A percentile compares a stretch with the other conserved stretches of the same genome.
phyloP scores from a whole-genome alignment of 2,113 vertebrate species.

The Syngnathus floridae region DNA sequence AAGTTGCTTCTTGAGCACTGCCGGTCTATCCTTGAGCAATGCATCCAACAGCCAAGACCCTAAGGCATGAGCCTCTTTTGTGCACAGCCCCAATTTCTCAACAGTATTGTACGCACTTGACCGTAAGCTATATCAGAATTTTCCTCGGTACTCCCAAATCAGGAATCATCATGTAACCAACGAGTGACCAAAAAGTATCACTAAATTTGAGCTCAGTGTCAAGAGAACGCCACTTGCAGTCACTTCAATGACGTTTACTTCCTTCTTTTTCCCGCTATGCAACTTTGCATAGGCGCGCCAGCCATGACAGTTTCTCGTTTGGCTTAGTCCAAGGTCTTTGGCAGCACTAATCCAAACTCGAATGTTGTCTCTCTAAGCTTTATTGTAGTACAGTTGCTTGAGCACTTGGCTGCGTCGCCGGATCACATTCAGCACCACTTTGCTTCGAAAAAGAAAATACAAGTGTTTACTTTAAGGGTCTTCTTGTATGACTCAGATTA shows the following conservation, averaged over 20 bases:
- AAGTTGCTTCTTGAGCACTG: neutral
- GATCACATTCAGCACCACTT: conserved; percentile 9
- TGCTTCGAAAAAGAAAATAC: neutral
- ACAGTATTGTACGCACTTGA: no score
- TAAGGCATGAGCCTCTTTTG: neutral
- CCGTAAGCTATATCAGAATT: no score
- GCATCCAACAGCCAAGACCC: neutral
- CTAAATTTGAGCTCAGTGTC: no score
- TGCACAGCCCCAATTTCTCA: neutral
- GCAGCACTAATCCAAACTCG: conserved; percentile 16
- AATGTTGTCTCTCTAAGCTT: neutral
- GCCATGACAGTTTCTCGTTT: neutral
- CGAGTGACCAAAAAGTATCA: no score
- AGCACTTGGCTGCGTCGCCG: conserved; percentile 4
- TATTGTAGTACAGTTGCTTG: conserved; percentile 1
- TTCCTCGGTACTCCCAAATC: no score
- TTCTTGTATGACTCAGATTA: neutral
- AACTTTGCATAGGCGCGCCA: conserved; percentile 11
- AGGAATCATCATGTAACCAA: no score
- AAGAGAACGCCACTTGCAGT: no score
- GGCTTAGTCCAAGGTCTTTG: conserved; percentile 22
- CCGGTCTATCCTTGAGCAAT: neutral
- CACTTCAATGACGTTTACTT: no score
- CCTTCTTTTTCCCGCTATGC: conserved; percentile 5
- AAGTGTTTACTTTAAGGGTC: conserved; percentile 7